These are phyloP conservation scores for Emydocephalus ijimae DNA, from an alignment of 2,113 vertebrate species.

Conservation along the genomic window DNA sequence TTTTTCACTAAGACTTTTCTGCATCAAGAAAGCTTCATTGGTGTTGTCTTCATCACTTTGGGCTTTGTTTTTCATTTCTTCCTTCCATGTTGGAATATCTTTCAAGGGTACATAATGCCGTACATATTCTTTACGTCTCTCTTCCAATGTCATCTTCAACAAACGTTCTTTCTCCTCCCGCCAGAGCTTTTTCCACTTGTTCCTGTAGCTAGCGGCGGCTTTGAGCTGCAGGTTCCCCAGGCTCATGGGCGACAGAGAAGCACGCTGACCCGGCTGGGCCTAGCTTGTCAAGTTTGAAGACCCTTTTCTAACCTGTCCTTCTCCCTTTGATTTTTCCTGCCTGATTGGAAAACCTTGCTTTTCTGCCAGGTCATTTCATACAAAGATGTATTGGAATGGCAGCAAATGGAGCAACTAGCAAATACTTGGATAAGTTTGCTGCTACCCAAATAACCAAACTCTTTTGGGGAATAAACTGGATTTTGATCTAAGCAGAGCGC, in stretches of 20 bases:
- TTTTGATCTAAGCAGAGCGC: not conserved
- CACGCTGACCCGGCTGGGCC: slow-evolving; percentile 32
- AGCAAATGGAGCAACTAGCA: not conserved
- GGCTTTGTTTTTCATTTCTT: slow-evolving; percentile 71
- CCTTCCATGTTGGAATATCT: slow-evolving; percentile 81
- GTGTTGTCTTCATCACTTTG: slow-evolving; percentile 67
- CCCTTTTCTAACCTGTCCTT: too few relatives aligned
- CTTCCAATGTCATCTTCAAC: slow-evolving; percentile 83
- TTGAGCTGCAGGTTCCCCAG: slow-evolving; percentile 81
- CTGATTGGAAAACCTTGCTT: too few relatives aligned
- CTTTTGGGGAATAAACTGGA: not conserved
- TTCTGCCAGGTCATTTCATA: too few relatives aligned
- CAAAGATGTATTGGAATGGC: too few relatives aligned
- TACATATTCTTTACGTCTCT: slow-evolving; percentile 87
- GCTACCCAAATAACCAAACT: not conserved
- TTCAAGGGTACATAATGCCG: slow-evolving; percentile 79
- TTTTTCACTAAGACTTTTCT: slow-evolving; percentile 83
- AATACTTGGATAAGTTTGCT: not conserved
- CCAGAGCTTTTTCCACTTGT: slow-evolving; percentile 81
- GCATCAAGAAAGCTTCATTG: slow-evolving; percentile 71
- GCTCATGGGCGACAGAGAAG: slow-evolving; percentile 66
- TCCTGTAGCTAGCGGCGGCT: slow-evolving; percentile 73
- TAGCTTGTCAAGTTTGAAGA: slow-evolving; percentile 10
- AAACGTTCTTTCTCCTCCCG: slow-evolving; percentile 87
- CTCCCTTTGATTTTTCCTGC: too few relatives aligned